These are phyloP conservation scores for Lithophane ornitopus DNA, from an alignment of 2,888 invertebrate genomes.

Conservation along the genomic window DNA sequence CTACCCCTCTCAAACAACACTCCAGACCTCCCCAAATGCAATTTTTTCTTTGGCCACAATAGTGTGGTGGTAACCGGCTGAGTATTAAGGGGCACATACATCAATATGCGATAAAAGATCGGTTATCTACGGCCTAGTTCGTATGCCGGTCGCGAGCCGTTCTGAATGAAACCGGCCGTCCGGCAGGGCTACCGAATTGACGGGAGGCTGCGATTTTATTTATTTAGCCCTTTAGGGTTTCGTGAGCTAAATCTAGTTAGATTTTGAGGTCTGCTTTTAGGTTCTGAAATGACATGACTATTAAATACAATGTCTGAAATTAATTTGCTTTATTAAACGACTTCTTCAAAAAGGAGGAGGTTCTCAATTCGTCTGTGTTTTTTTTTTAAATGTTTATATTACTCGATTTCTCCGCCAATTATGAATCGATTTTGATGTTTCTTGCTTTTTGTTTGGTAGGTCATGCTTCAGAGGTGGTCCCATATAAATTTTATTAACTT, in stretches of 20 bases:
- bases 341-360: too few relatives aligned
- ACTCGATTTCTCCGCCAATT: too few relatives aligned
- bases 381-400: too few relatives aligned
- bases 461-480: too few relatives aligned
- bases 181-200: conserved; percentile 55
- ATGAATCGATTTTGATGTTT: too few relatives aligned
- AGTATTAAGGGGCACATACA: conserved; percentile 71
- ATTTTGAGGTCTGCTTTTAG: too few relatives aligned
- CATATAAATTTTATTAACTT: too few relatives aligned
- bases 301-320: not conserved
- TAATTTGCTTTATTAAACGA: not conserved
- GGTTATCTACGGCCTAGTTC: conserved; percentile 73
- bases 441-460: too few relatives aligned
- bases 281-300: not conserved
- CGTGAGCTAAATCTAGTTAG: not conserved
- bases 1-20: not conserved
- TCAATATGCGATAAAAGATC: conserved; percentile 80
- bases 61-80: conserved; percentile 38
- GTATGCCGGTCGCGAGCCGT: conserved; percentile 63
- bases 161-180: conserved; percentile 52
- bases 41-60: conserved; percentile 49
- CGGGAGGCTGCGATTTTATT: conserved; percentile 30
- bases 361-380: too few relatives aligned
- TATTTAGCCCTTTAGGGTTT: conserved; percentile 15
- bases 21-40: not conserved